Evolutionary conservation across 2,113 vertebrate genomes (phyloP), one percentile per base, ranked within the genome.

Genomic region (Nanorana parkeri): DNA sequence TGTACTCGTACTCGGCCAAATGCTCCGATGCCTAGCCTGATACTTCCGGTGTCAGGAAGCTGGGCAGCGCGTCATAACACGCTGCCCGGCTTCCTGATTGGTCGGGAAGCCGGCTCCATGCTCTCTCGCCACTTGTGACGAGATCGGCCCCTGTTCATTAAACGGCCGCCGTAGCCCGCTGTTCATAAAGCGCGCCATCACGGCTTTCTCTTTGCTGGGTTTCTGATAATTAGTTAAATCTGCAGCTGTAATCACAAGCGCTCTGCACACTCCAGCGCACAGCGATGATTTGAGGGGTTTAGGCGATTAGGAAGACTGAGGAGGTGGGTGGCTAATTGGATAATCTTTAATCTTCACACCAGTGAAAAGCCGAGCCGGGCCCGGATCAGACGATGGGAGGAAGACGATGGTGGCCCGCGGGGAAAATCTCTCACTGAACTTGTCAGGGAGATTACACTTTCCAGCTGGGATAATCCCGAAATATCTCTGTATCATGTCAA

Each of bases 271-370:
- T 89, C 90, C 91, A 86, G 83, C 89, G 92, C 90, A 84, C 91
- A 85, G 88, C 81, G 90, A 89, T 85, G 85, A 86, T 87, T 90
- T 89, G 88, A 86, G 3, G 90, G 94, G 80, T 94, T 88, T 88
- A 92, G 63, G 90, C 91, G 94, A 96, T 94, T 95, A 95, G 87
- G 88, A 85, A 77, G 87, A 87, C 81, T 51, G 81, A 91, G 89
- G 87, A 88, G 7, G 91, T 91, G 92, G 92, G 92, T 92, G 94
- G 92, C 93, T 97, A 97, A 98, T 97, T 96, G 96, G 96, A 96
- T 94, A 84, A 95, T 88, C 91, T 95, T 94, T 95, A 93, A 94
- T 96, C 94, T 96, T 96, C 93, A 95, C 95, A 94, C 95, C 88
- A 87, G 85, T 87, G 86, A 85, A 88, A 86, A 29, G 20, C 84